Evolutionary conservation across 2,888 invertebrate genomes (phyloP).

Genomic region (Plusia festucae): DNA sequence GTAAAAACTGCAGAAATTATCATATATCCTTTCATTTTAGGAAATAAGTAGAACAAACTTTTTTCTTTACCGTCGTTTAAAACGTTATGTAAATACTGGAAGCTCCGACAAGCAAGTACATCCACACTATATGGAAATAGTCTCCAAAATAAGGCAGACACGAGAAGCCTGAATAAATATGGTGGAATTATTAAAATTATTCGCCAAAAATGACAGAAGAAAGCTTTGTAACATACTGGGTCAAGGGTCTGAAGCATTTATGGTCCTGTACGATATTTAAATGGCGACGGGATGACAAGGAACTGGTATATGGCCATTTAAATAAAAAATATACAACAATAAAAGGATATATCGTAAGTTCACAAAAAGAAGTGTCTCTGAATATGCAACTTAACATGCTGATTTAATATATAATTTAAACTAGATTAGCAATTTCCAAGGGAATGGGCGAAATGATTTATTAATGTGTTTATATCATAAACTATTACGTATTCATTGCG

Average conservation of each 20-base stretch:
- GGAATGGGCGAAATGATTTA: slow-evolving; percentile 4
- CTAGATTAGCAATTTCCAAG: slow-evolving; percentile 4
- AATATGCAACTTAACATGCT: neutral
- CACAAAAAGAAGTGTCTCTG: neutral
- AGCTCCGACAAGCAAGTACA: slow-evolving; percentile 11
- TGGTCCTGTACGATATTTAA: slow-evolving; percentile 21
- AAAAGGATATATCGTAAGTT: neutral
- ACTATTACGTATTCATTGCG: slow-evolving; percentile 2
- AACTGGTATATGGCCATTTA: neutral
- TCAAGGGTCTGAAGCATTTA: slow-evolving; percentile 44
- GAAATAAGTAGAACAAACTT: no score
- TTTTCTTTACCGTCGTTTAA: neutral
- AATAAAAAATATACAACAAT: neutral
- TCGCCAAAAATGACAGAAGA: slow-evolving; percentile 46
- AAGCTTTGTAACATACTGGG: slow-evolving; percentile 38
- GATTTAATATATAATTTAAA: neutral
- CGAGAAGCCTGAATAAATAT: slow-evolving; percentile 52
- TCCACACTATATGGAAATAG: slow-evolving; percentile 40
- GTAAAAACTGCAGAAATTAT: no score
- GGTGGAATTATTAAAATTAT: slow-evolving; percentile 52
- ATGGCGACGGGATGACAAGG: slow-evolving; percentile 21
- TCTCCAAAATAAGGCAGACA: slow-evolving; percentile 34
- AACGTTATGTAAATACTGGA: slow-evolving; percentile 1
- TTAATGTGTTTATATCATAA: slow-evolving; percentile 2
- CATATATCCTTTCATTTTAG: no score